These are phyloP conservation scores for Eristalis pertinax DNA, from an alignment of 2,888 invertebrate genomes.

Conservation along the genomic window DNA sequence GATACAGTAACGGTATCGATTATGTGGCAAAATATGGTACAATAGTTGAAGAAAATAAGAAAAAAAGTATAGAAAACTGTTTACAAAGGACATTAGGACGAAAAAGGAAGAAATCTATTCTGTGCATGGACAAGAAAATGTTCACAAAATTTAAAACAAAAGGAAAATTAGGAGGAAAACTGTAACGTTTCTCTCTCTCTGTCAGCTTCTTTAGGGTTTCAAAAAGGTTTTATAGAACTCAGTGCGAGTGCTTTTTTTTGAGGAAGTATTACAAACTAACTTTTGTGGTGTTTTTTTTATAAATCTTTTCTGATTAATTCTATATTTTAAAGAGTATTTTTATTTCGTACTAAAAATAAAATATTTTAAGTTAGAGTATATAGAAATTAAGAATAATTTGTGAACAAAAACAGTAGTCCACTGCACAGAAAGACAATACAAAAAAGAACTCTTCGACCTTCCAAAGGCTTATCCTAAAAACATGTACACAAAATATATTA, in stretches of 20 bases:
- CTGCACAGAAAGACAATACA: slow-evolving; percentile 5
- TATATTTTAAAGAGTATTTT: too few relatives aligned
- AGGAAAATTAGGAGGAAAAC: neutral
- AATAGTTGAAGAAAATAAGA: slow-evolving; percentile 9
- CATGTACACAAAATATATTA: slow-evolving; percentile 3
- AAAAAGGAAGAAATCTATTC: neutral
- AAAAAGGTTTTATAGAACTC: too few relatives aligned
- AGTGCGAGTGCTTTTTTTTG: too few relatives aligned
- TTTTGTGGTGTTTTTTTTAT: neutral
- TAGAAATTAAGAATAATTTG: neutral
- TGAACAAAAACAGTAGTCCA: slow-evolving; percentile 32
- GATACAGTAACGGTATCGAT: slow-evolving; percentile 3
- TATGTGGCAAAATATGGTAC: slow-evolving; percentile 29
- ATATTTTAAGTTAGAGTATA: too few relatives aligned
- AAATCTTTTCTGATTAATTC: too few relatives aligned
- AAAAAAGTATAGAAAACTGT: too few relatives aligned
- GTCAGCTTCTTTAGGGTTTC: too few relatives aligned
- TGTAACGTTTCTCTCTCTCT: too few relatives aligned
- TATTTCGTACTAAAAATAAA: neutral
- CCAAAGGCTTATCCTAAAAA: neutral
- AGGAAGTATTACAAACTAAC: too few relatives aligned
- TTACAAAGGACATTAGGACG: slow-evolving; percentile 26
- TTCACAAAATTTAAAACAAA: neutral
- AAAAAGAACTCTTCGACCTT: neutral
- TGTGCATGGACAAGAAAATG: slow-evolving; percentile 25